phyloP scores from a whole-genome alignment of 2,797 vertebrate species.

The Pyrocephalus nanus region DNA sequence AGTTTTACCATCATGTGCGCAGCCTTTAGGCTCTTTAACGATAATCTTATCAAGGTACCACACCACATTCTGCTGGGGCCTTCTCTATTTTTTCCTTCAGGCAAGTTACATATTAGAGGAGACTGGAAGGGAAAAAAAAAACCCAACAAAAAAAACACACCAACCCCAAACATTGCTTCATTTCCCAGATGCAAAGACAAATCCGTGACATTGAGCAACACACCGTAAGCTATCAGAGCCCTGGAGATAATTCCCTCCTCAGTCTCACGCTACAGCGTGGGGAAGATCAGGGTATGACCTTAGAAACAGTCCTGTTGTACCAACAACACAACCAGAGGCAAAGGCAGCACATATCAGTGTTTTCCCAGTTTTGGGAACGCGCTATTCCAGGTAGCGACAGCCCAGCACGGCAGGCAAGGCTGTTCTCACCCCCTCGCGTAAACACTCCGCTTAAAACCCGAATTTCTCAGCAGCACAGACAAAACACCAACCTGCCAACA shows the following conservation, averaged over 20 bases:
- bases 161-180: constrained; percentile 29
- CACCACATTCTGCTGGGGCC: constrained; percentile 73
- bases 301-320: not conserved
- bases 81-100: constrained; percentile 45
- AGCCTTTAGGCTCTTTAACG: constrained; percentile 79
- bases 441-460: not conserved
- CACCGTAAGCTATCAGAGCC: not conserved
- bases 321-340: not conserved
- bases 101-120: not conserved
- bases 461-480: rapidly evolving
- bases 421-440: not conserved
- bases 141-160: not conserved
- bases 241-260: not conserved
- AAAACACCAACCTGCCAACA: not conserved
- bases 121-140: not conserved
- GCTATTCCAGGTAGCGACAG: not conserved
- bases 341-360: not conserved
- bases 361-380: not conserved
- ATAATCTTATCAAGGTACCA: constrained; percentile 88
- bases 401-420: not conserved
- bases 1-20: constrained; percentile 71
- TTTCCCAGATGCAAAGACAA: constrained; percentile 42
- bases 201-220: constrained; percentile 34
- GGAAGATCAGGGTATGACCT: not conserved
- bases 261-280: not conserved